Percentiles rank a stretch among this genome's conserved stretches.
These are phyloP conservation scores for Lasioglossum zephyrum DNA, from an alignment of 2,888 invertebrate species.

Conservation along the genomic window DNA sequence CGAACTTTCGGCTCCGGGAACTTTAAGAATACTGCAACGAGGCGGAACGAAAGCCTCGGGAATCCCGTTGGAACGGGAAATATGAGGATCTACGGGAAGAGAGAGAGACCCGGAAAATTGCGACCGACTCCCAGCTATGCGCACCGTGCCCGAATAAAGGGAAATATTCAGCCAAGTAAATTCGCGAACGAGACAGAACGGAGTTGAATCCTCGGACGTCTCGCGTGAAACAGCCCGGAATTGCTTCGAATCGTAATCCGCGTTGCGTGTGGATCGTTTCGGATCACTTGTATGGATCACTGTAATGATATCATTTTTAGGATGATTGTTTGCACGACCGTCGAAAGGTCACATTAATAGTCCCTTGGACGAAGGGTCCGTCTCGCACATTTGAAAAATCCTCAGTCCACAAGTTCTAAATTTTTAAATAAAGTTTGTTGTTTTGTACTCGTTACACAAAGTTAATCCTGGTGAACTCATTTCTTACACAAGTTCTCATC, in stretches of 20 bases:
- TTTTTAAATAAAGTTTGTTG: too few relatives aligned
- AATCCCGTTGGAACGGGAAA: conserved; percentile 21
- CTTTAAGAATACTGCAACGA: conserved; percentile 7
- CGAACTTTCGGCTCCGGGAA: background rate
- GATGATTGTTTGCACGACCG: background rate
- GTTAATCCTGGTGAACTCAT: too few relatives aligned
- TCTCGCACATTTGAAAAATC: too few relatives aligned
- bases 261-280: too few relatives aligned
- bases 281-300: too few relatives aligned
- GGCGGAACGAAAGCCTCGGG: conserved; percentile 11
- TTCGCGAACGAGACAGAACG: conserved; percentile 11
- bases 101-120: background rate
- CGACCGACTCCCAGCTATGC: background rate
- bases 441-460: too few relatives aligned
- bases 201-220: background rate
- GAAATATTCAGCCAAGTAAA: conserved; percentile 34
- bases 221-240: background rate
- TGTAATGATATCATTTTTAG: background rate
- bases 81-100: conserved; percentile 25
- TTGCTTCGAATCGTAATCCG: background rate
- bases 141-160: background rate
- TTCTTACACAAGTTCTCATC: too few relatives aligned
- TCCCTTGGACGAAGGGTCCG: too few relatives aligned
- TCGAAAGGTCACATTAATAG: too few relatives aligned
- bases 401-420: too few relatives aligned